Evolutionary conservation across 2,888 invertebrate species (phyloP).

Genomic region (Callimorpha dominula): DNA sequence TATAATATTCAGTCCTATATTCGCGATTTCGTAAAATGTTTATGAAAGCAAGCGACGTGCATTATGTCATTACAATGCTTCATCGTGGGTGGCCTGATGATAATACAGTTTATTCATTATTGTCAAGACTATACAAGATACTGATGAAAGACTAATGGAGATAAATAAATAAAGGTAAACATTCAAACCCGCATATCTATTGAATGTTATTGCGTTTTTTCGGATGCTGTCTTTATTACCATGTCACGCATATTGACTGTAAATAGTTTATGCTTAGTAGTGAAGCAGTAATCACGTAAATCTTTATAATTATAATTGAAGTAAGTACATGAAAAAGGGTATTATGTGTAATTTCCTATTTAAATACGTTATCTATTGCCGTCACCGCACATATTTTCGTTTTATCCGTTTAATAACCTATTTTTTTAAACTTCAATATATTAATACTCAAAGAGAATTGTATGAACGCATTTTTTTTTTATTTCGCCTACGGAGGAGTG

Average conservation of each 20-base stretch:
- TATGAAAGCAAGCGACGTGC: conserved; percentile 28
- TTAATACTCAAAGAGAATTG: no score
- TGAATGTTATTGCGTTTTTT: conserved; percentile 33
- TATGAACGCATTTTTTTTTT: no score
- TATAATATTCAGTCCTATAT: no score
- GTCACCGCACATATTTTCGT: no score
- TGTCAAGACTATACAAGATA: conserved; percentile 31
- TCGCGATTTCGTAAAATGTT: conserved; percentile 24
- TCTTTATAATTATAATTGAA: background rate
- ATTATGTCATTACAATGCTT: conserved; percentile 50
- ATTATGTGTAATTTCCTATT: background rate
- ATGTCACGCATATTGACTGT: conserved; percentile 15
- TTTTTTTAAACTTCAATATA: no score
- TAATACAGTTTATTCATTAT: conserved; percentile 46
- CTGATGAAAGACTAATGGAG: conserved; percentile 33
- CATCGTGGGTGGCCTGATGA: conserved; percentile 48
- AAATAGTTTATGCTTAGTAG: background rate
- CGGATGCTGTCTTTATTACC: conserved; percentile 21
- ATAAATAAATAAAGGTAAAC: conserved; percentile 48
- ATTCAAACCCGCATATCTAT: conserved; percentile 43
- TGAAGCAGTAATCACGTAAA: background rate
- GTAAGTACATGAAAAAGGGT: background rate
- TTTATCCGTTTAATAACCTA: no score
- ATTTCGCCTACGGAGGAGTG: no score
- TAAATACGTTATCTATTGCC: background rate